Evolutionary conservation across 2,888 invertebrate genomes (phyloP).

Genomic region (Gortyna flavago): DNA sequence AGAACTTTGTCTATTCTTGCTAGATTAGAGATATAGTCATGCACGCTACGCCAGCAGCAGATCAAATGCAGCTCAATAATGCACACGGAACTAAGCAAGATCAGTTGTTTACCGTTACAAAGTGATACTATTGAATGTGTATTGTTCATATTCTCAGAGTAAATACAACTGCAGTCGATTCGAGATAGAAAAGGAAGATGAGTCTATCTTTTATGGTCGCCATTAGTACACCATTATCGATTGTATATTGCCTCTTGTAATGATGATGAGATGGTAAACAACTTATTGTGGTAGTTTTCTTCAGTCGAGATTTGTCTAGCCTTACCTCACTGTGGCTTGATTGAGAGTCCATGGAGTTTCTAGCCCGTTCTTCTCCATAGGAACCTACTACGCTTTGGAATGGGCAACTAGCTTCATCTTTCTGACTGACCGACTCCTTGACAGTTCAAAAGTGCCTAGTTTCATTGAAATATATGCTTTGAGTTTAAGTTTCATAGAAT

Average conservation of each 20-base stretch:
- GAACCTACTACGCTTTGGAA: too few relatives aligned
- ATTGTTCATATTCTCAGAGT: slow-evolving; percentile 27
- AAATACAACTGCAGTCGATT: slow-evolving; percentile 28
- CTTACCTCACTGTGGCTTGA: not conserved
- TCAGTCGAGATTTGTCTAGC: not conserved
- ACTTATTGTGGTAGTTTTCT: not conserved
- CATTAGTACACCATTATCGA: slow-evolving; percentile 47
- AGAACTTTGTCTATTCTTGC: too few relatives aligned
- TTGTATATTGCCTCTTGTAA: slow-evolving; percentile 30
- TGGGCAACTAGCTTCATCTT: too few relatives aligned
- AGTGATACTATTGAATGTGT: slow-evolving; percentile 20
- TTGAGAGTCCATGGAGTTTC: not conserved
- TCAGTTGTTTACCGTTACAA: slow-evolving; percentile 18
- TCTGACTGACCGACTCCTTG: too few relatives aligned
- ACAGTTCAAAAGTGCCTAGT: not conserved
- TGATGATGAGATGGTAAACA: slow-evolving; percentile 17
- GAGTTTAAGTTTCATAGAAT: not conserved
- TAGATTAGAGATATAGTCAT: not conserved
- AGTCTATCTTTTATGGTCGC: slow-evolving; percentile 46
- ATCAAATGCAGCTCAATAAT: slow-evolving; percentile 10
- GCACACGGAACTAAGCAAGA: not conserved
- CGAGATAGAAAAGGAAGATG: slow-evolving; percentile 30
- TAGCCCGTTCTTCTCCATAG: not conserved
- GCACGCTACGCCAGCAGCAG: not conserved
- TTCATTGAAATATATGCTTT: not conserved